Conservation (phyloP, 2,113 vertebrate species). For the Tupaia chinensis region DNA sequence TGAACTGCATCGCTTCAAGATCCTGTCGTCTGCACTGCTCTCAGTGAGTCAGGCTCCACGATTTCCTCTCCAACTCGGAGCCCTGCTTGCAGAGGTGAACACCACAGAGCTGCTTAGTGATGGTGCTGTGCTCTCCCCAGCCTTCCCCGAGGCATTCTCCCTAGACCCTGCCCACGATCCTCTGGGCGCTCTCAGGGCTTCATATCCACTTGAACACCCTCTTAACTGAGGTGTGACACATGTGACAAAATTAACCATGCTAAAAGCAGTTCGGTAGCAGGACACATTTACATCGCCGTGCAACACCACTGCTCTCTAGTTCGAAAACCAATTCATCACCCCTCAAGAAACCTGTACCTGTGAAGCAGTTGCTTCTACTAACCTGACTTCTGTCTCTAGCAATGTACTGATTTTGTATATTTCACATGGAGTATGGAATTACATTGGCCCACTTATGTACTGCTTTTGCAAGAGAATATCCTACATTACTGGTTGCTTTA, state of each 20-base stretch:
- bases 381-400: background rate
- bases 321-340: background rate
- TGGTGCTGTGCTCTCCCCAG: background rate
- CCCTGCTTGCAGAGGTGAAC: background rate
- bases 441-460: background rate
- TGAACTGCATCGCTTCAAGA: background rate
- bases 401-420: background rate
- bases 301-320: background rate
- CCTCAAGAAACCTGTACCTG: background rate
- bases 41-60: background rate
- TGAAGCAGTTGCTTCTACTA: background rate
- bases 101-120: background rate
- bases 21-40: background rate
- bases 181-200: background rate
- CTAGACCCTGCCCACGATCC: background rate
- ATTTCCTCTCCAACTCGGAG: background rate
- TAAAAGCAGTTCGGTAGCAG: background rate
- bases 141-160: background rate
- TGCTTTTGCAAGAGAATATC: background rate
- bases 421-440: background rate
- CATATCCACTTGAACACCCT: background rate
- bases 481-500: background rate
- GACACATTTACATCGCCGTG: background rate
- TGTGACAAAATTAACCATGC: background rate
- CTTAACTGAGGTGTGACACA: background rate